phyloP scores from a whole-genome alignment of 2,797 vertebrate species.

The Iguana delicatissima region DNA sequence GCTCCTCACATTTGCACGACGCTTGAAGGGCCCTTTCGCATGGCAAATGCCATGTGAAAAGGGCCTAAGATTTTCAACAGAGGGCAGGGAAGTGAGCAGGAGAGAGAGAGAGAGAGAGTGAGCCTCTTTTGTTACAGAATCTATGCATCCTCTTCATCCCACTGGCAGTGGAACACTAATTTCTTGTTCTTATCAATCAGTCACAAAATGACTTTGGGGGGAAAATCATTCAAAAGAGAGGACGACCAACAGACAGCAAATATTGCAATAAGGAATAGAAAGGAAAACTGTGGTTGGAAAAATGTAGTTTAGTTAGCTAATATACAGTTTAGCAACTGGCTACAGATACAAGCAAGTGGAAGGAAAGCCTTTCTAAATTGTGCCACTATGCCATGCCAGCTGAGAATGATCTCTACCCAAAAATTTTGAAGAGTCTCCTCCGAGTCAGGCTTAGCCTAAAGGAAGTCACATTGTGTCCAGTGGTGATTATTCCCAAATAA shows the following conservation, averaged over 20 bases:
- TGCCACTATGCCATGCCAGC: not conserved
- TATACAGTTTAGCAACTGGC: not conserved
- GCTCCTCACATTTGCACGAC: too few species aligned
- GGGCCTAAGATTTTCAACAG: too few species aligned
- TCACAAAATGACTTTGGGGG: not conserved
- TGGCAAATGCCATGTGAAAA: too few species aligned
- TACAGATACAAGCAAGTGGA: not conserved
- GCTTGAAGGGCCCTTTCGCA: too few species aligned
- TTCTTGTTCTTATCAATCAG: not conserved
- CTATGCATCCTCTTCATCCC: not conserved
- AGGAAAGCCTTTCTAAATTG: not conserved
- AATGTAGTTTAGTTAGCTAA: not conserved
- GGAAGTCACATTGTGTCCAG: not conserved
- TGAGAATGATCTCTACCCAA: not conserved
- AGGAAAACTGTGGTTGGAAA: not conserved
- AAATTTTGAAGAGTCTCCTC: not conserved
- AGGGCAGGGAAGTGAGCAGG: too few species aligned
- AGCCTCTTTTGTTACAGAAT: not conserved
- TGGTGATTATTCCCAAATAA: not conserved
- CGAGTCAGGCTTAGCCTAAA: not conserved
- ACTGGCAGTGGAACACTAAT: not conserved
- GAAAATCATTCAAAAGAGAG: not conserved
- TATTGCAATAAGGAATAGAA: too few species aligned
- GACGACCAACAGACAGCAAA: not conserved
- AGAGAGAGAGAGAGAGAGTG: too few species aligned